A percentile compares a stretch with the other conserved stretches of the same genome.
These are phyloP conservation scores for Scylla paramamosain DNA, from an alignment of 1,140 invertebrate genomes.

Conservation along the genomic window DNA sequence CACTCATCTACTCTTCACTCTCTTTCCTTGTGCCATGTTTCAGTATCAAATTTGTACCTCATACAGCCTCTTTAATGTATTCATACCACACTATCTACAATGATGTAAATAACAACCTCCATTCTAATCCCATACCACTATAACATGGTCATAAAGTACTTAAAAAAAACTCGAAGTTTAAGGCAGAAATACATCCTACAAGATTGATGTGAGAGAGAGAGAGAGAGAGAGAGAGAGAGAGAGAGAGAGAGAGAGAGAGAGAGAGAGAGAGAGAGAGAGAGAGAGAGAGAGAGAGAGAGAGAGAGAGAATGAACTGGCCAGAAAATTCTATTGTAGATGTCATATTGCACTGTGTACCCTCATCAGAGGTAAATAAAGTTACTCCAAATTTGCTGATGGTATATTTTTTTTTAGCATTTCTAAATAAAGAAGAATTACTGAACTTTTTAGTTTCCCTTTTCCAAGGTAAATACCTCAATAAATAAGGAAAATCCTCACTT, in stretches of 20 bases:
- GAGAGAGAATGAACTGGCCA: background rate
- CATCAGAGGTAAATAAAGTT: slow-evolving; percentile 35
- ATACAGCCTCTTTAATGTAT: no score
- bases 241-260: background rate
- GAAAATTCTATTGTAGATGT: no score
- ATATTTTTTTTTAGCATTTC: slow-evolving; percentile 73
- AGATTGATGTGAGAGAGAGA: background rate
- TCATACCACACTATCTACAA: no score
- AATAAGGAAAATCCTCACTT: slow-evolving; percentile 51
- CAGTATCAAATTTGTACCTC: no score
- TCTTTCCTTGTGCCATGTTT: no score
- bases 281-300: background rate
- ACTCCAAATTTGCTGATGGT: slow-evolving; percentile 61
- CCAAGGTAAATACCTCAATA: slow-evolving; percentile 53
- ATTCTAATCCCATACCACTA: no score
- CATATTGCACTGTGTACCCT: no score
- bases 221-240: slow-evolving; percentile 36
- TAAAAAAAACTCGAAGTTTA: background rate
- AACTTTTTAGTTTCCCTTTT: slow-evolving; percentile 62
- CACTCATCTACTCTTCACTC: no score
- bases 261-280: background rate
- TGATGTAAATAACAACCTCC: no score
- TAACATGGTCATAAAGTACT: background rate
- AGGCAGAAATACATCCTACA: background rate
- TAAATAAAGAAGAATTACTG: slow-evolving; percentile 67